Evolutionary conservation across 2,797 vertebrate species (phyloP), one percentile per base, ranked within the genome.

Genomic region (Sebastes baramenuke): DNA sequence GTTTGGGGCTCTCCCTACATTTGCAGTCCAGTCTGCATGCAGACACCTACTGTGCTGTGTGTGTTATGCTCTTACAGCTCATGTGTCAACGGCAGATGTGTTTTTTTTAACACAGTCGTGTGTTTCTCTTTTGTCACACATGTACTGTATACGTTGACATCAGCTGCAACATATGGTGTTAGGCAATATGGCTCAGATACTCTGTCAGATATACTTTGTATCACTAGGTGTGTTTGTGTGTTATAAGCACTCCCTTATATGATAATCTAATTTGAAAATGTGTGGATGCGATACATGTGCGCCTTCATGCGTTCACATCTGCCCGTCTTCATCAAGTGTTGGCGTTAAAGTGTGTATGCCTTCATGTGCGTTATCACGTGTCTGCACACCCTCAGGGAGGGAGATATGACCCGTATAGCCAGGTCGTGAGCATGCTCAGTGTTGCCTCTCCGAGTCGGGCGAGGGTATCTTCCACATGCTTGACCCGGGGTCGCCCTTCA

Each of bases 401-500:
- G 46, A 29, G 60, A 20, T n/a, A 3, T 81, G 89, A 92, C 79
- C 89, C 79, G 49, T 71, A 69, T 79, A 89, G 42, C 38, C 9
- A 2, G 54, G 69, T 69, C 18, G 13, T 6, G 83, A 81, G 84
- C 80, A 32, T 60, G 84, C 75, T 84, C 79, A 64, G 60, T 65
- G 79, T 16, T 3, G 32, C 71, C 54, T 78, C 68, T 56, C 62
- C 11, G 10, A 69, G 68, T 20, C 10, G 29, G 68, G 59, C 34
- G 78, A 84, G 56, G 64, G 42, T 18, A 32, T 81, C 59, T 82
- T 81, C 56, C 59, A 79, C 75, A 87, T 72, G 81, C 79, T 90
- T 88, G 83, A 92, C 89, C 88, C 5, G 20, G 36, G 83, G 88
- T 87, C 56, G 14, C 67, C 77, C 77, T 68, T 85, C 65, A 7